These are phyloP conservation scores for Poecilia gillii DNA, from an alignment of 2,797 vertebrate genomes.

Conservation along the genomic window DNA sequence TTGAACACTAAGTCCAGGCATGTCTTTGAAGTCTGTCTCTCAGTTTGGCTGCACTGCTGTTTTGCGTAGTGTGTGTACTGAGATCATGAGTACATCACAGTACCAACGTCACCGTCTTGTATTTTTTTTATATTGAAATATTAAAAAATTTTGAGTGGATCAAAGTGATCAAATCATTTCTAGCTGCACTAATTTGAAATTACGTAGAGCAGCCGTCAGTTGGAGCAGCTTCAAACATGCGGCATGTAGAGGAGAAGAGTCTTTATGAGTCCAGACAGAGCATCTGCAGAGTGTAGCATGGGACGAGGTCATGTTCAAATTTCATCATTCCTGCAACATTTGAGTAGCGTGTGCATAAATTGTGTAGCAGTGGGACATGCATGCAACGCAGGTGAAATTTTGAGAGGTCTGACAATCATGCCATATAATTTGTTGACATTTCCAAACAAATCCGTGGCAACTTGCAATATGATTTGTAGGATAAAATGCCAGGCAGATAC, in stretches of 20 bases:
- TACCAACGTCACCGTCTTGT: neutral
- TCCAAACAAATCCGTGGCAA: neutral
- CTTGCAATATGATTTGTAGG: neutral
- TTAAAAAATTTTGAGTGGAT: neutral
- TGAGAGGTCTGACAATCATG: neutral
- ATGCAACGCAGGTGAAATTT: neutral
- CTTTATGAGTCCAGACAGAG: neutral
- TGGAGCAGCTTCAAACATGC: neutral
- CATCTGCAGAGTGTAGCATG: neutral
- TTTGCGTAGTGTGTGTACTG: neutral
- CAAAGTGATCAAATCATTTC: neutral
- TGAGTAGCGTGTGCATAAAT: neutral
- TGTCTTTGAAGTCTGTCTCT: neutral
- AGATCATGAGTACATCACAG: neutral
- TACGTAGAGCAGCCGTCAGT: neutral
- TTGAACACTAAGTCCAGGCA: neutral
- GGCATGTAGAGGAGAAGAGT: neutral
- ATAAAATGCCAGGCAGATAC: neutral
- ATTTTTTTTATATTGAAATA: neutral
- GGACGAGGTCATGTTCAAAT: neutral
- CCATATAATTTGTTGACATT: neutral
- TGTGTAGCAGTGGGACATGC: neutral
- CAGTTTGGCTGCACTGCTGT: neutral
- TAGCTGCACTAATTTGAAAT: neutral
- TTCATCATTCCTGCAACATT: neutral